Percentiles rank a stretch among this genome's conserved stretches.
These are phyloP conservation scores for Poecile atricapillus DNA, from an alignment of 2,113 vertebrate species.

Conservation along the genomic window DNA sequence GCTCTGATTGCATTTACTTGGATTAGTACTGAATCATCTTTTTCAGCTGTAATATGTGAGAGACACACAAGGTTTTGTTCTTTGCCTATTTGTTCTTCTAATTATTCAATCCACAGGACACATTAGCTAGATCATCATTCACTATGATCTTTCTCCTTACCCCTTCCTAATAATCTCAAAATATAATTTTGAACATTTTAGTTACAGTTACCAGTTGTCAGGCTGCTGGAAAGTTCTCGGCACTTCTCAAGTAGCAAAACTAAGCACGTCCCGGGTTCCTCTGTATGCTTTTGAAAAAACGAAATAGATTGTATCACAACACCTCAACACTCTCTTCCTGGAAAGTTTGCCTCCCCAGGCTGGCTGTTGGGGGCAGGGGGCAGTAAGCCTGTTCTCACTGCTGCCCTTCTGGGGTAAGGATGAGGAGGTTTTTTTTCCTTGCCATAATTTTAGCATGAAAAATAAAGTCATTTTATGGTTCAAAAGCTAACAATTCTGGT, in stretches of 20 bases:
- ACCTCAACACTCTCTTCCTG: not conserved
- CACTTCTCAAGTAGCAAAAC: not conserved
- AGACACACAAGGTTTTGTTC: slow-evolving; percentile 22
- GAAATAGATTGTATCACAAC: not conserved
- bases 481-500: not conserved
- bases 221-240: not conserved
- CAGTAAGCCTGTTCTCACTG: not conserved
- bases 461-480: not conserved
- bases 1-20: slow-evolving; percentile 3
- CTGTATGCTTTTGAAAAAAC: not conserved
- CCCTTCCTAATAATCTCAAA: slow-evolving; percentile 12
- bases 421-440: not conserved
- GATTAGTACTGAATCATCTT: slow-evolving; percentile 2
- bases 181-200: not conserved
- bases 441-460: not conserved
- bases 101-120: not conserved
- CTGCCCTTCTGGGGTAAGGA: not conserved
- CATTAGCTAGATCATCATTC: slow-evolving; percentile 35
- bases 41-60: slow-evolving; percentile 15
- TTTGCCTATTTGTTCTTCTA: slow-evolving; percentile 12
- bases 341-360: not conserved
- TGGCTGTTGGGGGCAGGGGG: not conserved
- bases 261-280: not conserved
- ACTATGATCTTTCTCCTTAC: not conserved
- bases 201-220: not conserved